Evolutionary conservation across 2,888 invertebrate species (phyloP).

Genomic region (Caenorhabditis sinica): DNA sequence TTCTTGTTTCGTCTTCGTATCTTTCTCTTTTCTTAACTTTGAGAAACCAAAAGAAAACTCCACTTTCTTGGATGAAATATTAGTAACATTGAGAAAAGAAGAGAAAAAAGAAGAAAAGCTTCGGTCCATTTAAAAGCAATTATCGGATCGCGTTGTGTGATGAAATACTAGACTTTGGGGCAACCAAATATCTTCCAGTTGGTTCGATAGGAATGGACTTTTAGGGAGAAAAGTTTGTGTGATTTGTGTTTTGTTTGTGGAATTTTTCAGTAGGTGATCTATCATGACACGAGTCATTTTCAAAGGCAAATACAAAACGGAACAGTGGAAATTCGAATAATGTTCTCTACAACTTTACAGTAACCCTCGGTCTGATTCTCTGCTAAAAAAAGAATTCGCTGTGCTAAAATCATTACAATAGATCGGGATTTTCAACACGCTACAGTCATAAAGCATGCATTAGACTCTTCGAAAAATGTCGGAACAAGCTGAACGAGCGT

Average conservation of each 20-base stretch:
- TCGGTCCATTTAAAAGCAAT: slow-evolving; percentile 42
- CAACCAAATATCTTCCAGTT: slow-evolving; percentile 29
- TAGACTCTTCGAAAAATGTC: too few relatives aligned
- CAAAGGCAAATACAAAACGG: too few relatives aligned
- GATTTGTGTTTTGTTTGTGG: slow-evolving; percentile 10
- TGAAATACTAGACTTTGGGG: slow-evolving; percentile 42
- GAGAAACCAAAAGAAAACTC: slow-evolving; percentile 4
- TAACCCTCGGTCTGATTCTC: too few relatives aligned
- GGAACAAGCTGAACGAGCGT: slow-evolving; percentile 20
- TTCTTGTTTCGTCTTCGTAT: background rate
- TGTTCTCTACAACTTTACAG: too few relatives aligned
- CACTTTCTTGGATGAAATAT: background rate
- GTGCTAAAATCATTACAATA: background rate
- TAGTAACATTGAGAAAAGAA: slow-evolving; percentile 17
- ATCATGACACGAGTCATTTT: background rate
- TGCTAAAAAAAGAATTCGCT: background rate
- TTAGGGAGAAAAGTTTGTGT: slow-evolving; percentile 3
- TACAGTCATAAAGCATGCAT: background rate
- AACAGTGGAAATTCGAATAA: too few relatives aligned
- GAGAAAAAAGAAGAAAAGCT: slow-evolving; percentile 30
- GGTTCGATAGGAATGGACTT: slow-evolving; percentile 19
- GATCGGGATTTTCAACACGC: background rate
- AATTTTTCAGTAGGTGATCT: background rate
- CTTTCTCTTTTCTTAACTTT: background rate
- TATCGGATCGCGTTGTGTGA: slow-evolving; percentile 41